A percentile compares a stretch with the other conserved stretches of the same genome.
Conservation (phyloP, 2,797 vertebrate species). For the Poeciliopsis turneri region DNA sequence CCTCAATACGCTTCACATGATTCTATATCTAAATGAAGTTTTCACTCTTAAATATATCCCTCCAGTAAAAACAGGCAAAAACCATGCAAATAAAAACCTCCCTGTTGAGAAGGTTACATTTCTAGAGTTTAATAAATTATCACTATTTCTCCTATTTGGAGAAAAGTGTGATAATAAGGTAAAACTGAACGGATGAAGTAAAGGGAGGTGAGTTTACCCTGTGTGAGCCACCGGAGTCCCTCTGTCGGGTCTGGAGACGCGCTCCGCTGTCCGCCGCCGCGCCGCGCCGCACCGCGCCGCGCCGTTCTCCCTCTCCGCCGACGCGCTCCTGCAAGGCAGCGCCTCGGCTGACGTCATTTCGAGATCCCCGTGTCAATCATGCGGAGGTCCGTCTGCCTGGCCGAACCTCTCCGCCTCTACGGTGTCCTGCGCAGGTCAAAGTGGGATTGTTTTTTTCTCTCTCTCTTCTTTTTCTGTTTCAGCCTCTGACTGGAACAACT, state of each 20-base stretch:
- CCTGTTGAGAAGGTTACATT: neutral
- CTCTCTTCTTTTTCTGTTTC: neutral
- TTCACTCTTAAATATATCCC: neutral
- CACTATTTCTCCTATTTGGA: neutral
- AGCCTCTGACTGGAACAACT: neutral
- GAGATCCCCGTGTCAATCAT: conserved; percentile 1
- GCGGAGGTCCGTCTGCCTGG: neutral
- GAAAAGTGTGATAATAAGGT: neutral
- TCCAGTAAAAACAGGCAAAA: neutral
- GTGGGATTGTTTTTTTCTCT: neutral
- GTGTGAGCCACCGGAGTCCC: conserved; percentile 4
- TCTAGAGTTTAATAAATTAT: neutral
- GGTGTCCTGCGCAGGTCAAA: conserved; percentile 4
- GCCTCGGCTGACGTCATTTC: conserved; percentile 29
- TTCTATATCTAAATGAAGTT: neutral
- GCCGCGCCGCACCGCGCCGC: neutral
- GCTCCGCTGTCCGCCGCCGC: neutral
- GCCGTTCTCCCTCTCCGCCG: conserved; percentile 4
- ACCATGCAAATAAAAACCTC: neutral
- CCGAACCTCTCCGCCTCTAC: neutral
- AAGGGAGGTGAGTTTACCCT: conserved; percentile 17
- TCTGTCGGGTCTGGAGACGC: conserved; percentile 19
- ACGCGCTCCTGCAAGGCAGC: conserved; percentile 5
- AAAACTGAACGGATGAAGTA: neutral
- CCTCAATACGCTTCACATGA: neutral